These are phyloP conservation scores for Drosophila atripex DNA, from an alignment of 2,888 invertebrate species.

Conservation along the genomic window DNA sequence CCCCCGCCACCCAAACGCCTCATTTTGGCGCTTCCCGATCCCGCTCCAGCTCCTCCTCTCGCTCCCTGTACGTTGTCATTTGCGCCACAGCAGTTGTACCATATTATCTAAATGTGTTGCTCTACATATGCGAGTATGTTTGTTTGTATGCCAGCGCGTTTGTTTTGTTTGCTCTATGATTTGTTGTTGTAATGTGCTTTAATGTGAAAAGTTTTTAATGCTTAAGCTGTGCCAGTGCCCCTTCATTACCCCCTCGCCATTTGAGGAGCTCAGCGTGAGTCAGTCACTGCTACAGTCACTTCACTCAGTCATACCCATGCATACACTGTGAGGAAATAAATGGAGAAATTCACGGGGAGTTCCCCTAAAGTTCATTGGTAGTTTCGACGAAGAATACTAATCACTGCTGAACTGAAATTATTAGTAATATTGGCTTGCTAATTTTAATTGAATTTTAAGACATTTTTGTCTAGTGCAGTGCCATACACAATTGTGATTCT, in stretches of 20 bases:
- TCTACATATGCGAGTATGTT: constrained; percentile 59
- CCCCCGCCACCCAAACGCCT: not conserved
- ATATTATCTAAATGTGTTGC: constrained; percentile 80
- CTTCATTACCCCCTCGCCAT: constrained; percentile 34
- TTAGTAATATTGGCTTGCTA: too few relatives aligned
- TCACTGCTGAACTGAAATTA: too few relatives aligned
- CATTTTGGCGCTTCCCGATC: not conserved
- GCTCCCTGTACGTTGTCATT: constrained; percentile 59
- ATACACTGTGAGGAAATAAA: constrained; percentile 1
- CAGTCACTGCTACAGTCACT: constrained; percentile 28
- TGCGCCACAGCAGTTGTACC: constrained; percentile 77
- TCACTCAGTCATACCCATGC: constrained; percentile 13
- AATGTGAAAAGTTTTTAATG: constrained; percentile 80
- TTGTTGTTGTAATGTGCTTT: constrained; percentile 80
- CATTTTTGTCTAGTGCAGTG: not conserved
- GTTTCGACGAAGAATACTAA: too few relatives aligned
- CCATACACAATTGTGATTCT: constrained; percentile 40
- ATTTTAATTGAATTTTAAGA: too few relatives aligned
- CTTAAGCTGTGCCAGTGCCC: constrained; percentile 67
- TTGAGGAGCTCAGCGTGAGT: constrained; percentile 16
- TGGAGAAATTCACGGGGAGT: not conserved
- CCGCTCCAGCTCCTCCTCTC: not conserved
- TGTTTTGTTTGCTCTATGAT: constrained; percentile 69
- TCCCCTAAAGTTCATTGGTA: too few relatives aligned
- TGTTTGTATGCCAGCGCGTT: constrained; percentile 36